Evolutionary conservation across 2,888 invertebrate species (phyloP), one percentile per base, ranked within the genome.

Genomic region (Amaurobius ferox): DNA sequence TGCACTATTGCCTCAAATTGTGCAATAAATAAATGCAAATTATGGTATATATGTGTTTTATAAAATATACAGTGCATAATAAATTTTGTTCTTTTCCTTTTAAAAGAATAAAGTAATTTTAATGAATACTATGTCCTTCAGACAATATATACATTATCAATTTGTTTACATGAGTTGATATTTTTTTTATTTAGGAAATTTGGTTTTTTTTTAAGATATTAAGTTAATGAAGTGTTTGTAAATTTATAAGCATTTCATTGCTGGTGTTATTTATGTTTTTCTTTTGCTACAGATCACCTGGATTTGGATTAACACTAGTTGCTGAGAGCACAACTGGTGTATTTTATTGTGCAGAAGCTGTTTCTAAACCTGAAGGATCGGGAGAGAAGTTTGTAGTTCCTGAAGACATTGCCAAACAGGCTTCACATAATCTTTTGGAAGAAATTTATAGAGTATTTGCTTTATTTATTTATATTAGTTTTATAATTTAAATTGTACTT

Each of bases 321-420:
- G 98, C 98, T 0, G 98, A 98, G 92, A 98, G 98, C 0, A 96
- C 95, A 11, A 95, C 95, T 79, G 98, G 96, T 28, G 89, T 90
- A 0, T 91, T 91, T 83, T 90, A 91, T 32, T 90, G 91, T 78
- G 92, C 92, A 16, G 93, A 93, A 88, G 89, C 90, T 9, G 88
- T 90, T 19, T 92, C 92, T 1, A 91, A 91, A 81, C 90, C 90
- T 11, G 67, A 88, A 48, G 90, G 90, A 29, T 89, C 91, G 7
- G 94, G 94, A 19, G 77, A 89, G 62, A 93, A 95, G 74, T 94
- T 94, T 0, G 94, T 94, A 0, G 92, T 97, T 16, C 97, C 99
- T 0, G 99, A 99, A 92, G 98, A 99, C 89, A 90, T 99, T 13
- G 99, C 98, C 0, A 93, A 92, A 88, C 93, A 95, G 90, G 96